phyloP scores from a whole-genome alignment of 2,113 vertebrate species.

The Cochlearius cochlearius region DNA sequence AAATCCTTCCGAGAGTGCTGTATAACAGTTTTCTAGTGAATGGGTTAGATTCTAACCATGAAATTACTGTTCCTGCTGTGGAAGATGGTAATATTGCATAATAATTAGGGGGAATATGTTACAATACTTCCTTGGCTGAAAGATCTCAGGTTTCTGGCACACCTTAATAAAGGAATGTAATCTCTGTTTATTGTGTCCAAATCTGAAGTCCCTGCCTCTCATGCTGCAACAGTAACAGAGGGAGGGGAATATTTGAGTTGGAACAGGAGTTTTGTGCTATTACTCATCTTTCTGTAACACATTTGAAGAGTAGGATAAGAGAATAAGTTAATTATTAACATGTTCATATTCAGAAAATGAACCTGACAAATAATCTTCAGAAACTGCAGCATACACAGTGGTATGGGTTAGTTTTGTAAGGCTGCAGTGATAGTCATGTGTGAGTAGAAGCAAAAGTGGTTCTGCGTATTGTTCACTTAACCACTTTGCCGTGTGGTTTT shows the following conservation, averaged over 20 bases:
- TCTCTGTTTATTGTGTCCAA: conserved; percentile 65
- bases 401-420: background rate
- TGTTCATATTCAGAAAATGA: background rate
- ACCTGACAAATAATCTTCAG: background rate
- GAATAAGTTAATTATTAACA: conserved; percentile 62
- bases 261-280: conserved; percentile 32
- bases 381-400: background rate
- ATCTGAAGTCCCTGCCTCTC: conserved; percentile 1
- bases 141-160: conserved; percentile 70
- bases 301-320: background rate
- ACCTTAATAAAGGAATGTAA: conserved; percentile 72
- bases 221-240: conserved; percentile 24
- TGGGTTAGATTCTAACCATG: background rate
- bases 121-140: background rate
- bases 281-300: conserved; percentile 63
- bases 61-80: background rate
- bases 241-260: background rate
- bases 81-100: conserved; percentile 17
- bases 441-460: background rate
- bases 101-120: conserved; percentile 33
- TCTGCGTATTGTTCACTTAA: background rate
- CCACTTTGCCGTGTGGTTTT: background rate
- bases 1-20: background rate
- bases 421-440: background rate
- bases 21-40: conserved; percentile 8